phyloP scores from a whole-genome alignment of 2,888 invertebrate genomes.

The Apomyelois bistriatella region DNA sequence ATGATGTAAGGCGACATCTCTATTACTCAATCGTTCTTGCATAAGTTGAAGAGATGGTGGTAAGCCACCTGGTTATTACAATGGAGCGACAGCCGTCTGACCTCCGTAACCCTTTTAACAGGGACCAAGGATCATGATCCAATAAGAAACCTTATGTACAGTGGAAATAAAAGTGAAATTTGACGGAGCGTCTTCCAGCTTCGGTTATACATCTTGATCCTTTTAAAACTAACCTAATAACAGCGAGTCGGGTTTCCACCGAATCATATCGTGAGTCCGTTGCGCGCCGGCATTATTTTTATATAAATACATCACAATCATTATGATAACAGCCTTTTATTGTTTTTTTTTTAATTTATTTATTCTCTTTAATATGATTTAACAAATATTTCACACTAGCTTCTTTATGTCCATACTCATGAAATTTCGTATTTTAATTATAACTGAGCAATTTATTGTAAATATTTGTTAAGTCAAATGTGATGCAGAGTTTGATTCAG shows the following conservation, averaged over 20 bases:
- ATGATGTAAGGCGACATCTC: too few species aligned
- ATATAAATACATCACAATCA: slow-evolving; percentile 63
- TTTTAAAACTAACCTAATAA: slow-evolving; percentile 37
- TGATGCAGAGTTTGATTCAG: slow-evolving; percentile 9
- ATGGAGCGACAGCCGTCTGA: too few species aligned
- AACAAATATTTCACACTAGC: background rate
- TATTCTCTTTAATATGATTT: slow-evolving; percentile 28
- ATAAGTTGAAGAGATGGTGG: too few species aligned
- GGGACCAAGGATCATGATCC: too few species aligned
- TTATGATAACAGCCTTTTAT: slow-evolving; percentile 68
- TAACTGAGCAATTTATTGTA: too few species aligned
- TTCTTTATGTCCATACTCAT: background rate
- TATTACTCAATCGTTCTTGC: too few species aligned
- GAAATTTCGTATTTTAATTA: too few species aligned
- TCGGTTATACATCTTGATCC: slow-evolving; percentile 14
- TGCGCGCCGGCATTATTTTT: slow-evolving; percentile 58
- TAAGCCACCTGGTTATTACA: too few species aligned
- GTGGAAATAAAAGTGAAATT: too few species aligned
- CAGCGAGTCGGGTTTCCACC: slow-evolving; percentile 63
- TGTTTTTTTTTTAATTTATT: slow-evolving; percentile 44
- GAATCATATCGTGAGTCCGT: slow-evolving; percentile 39
- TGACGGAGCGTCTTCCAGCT: too few species aligned
- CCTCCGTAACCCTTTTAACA: too few species aligned
- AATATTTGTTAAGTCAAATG: slow-evolving; percentile 2
- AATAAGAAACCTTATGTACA: too few species aligned